phyloP scores from a whole-genome alignment of 2,797 vertebrate species.

The Rhincodon typus region DNA sequence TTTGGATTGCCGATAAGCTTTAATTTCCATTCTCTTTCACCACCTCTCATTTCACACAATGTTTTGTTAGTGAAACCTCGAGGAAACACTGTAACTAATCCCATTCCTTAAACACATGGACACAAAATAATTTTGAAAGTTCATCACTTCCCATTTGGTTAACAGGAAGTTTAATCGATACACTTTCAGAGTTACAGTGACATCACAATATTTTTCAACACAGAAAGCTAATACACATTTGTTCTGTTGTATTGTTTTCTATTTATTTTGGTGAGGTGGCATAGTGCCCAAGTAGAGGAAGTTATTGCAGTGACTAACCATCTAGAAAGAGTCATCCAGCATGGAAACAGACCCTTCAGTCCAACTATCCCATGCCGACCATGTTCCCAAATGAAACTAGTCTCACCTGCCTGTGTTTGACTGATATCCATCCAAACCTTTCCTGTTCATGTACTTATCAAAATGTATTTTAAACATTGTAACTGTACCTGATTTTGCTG shows the following conservation, averaged over 20 bases:
- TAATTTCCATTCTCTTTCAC: background rate
- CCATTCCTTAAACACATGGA: background rate
- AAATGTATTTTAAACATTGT: too few species aligned
- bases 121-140: background rate
- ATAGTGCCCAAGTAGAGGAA: background rate
- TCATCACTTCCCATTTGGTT: background rate
- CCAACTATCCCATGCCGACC: too few species aligned
- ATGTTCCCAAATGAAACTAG: too few species aligned
- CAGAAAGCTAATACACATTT: background rate
- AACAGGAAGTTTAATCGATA: slow-evolving; percentile 7
- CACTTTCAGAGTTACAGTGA: background rate
- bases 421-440: too few species aligned
- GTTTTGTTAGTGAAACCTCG: background rate
- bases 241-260: background rate
- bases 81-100: background rate
- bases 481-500: background rate
- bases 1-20: background rate
- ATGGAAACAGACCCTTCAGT: too few species aligned
- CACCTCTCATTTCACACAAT: background rate
- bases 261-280: background rate
- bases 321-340: background rate
- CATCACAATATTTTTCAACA: background rate
- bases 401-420: too few species aligned
- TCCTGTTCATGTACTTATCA: too few species aligned
- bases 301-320: background rate